A percentile compares a stretch with the other conserved stretches of the same genome.
These are phyloP conservation scores for Sarcophaga carnaria DNA, from an alignment of 2,888 invertebrate species.

Conservation along the genomic window DNA sequence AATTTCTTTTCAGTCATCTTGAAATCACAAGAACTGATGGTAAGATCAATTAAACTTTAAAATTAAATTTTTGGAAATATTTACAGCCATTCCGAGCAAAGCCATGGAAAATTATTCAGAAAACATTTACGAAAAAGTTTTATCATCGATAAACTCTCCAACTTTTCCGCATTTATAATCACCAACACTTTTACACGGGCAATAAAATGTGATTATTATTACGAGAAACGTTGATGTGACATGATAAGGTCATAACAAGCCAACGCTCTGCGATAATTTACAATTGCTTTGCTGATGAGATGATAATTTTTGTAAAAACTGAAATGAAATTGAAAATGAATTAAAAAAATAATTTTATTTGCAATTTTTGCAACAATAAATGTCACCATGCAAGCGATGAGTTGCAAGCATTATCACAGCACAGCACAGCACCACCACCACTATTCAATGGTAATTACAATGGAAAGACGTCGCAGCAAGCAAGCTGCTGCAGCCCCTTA, in stretches of 20 bases:
- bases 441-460: background rate
- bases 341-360: constrained; percentile 37
- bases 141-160: too few relatives aligned
- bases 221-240: constrained; percentile 41
- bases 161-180: too few relatives aligned
- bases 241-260: constrained; percentile 37
- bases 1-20: too few relatives aligned
- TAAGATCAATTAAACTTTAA: background rate
- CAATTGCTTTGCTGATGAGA: constrained; percentile 18
- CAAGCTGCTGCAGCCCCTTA: constrained; percentile 9
- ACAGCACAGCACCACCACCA: background rate
- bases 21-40: background rate
- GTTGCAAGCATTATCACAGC: too few relatives aligned
- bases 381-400: constrained; percentile 30
- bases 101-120: background rate
- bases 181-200: too few relatives aligned
- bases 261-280: constrained; percentile 38
- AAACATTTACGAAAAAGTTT: too few relatives aligned
- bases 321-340: constrained; percentile 10
- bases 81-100: background rate
- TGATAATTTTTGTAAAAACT: constrained; percentile 35
- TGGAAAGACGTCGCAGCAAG: background rate
- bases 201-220: constrained; percentile 18
- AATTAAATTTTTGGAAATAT: background rate
- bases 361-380: constrained; percentile 48